These are phyloP conservation scores for Sebastes steindachneri DNA, from an alignment of 2,797 vertebrate species.

Conservation along the genomic window DNA sequence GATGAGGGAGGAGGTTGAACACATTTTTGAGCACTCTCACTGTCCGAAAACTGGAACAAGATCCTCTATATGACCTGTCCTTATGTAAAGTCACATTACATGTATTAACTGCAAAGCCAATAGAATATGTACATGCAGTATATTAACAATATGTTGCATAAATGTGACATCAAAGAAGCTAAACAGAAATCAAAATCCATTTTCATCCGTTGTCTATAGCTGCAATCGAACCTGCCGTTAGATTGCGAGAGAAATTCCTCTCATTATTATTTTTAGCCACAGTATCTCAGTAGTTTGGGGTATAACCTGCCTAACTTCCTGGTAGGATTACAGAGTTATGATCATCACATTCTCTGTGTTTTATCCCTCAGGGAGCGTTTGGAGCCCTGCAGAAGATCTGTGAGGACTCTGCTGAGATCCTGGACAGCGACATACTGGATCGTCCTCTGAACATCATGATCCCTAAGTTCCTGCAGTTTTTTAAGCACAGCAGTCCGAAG, in stretches of 20 bases:
- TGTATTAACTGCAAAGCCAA: not conserved
- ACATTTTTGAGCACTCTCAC: not conserved
- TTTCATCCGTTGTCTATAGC: not conserved
- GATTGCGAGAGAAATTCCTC: not conserved
- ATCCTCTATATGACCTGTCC: not conserved
- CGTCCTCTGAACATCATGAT: conserved; percentile 98
- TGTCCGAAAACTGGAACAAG: not conserved
- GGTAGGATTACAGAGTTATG: not conserved
- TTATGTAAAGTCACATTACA: not conserved
- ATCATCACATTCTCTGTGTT: not conserved
- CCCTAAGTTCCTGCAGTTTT: conserved; percentile 97
- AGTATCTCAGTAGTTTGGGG: not conserved
- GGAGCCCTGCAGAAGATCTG: conserved; percentile 98
- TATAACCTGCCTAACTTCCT: rapidly evolving
- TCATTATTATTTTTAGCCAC: not conserved
- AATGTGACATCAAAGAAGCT: not conserved
- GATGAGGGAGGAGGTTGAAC: not conserved
- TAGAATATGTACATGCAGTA: not conserved
- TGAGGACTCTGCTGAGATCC: conserved; percentile 97
- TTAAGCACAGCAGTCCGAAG: conserved; percentile 97
- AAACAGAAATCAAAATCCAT: not conserved
- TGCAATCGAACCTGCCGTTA: not conserved
- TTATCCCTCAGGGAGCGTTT: conserved; percentile 88
- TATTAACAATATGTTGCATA: not conserved
- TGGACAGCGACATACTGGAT: conserved; percentile 96